Conservation (phyloP, 1,140 invertebrate genomes). For the Scaptomyza montana region DNA sequence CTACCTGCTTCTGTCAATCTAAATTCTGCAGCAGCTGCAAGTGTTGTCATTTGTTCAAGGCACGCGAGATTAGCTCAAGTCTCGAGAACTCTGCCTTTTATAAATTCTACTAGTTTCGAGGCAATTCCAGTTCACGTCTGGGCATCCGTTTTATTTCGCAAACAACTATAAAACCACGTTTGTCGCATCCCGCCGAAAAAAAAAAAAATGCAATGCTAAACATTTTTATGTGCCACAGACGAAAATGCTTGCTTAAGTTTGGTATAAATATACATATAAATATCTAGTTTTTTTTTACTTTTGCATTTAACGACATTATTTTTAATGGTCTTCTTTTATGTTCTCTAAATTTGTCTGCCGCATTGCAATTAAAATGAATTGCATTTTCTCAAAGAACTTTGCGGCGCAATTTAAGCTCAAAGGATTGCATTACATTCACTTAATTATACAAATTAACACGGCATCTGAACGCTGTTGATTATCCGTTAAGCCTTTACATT, state of each 20-base stretch:
- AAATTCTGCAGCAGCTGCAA: constrained; percentile 57
- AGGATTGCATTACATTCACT: constrained; percentile 23
- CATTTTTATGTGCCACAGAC: constrained; percentile 9
- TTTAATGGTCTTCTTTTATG: constrained; percentile 40
- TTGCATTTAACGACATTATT: constrained; percentile 39
- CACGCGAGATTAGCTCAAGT: constrained; percentile 57
- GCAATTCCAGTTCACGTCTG: constrained; percentile 7
- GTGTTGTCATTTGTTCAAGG: constrained; percentile 21
- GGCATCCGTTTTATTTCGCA: constrained; percentile 30
- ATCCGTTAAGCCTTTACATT: background rate
- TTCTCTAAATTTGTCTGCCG: constrained; percentile 44
- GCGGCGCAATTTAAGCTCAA: constrained; percentile 22
- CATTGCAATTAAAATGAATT: constrained; percentile 72
- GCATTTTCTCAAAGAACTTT: constrained; percentile 50
- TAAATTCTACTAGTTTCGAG: constrained; percentile 23
- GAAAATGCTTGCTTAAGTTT: too few species aligned
- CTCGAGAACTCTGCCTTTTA: constrained; percentile 12
- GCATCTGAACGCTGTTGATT: background rate
- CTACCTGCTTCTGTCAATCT: constrained; percentile 55
- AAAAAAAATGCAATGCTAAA: constrained; percentile 23
- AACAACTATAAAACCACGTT: constrained; percentile 23
- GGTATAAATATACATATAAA: background rate
- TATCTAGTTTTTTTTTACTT: constrained; percentile 23
- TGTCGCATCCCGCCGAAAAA: constrained; percentile 18
- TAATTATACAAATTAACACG: constrained; percentile 40